phyloP scores from a whole-genome alignment of 30 jellyfish, hydroid and myxozoan genomes.

The Aurelia aurita region DNA sequence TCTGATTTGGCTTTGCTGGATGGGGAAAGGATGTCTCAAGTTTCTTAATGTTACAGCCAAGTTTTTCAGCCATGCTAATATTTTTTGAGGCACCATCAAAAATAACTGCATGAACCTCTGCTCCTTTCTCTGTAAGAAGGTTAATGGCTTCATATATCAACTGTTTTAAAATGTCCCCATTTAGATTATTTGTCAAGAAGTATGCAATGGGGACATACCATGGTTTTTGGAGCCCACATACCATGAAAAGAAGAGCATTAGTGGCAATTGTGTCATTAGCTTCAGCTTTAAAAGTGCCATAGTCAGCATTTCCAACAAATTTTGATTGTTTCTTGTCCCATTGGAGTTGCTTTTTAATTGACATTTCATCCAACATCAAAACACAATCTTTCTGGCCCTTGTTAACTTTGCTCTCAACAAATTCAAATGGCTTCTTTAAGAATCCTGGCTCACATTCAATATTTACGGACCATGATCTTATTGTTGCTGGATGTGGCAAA shows the following conservation, averaged over 20 bases:
- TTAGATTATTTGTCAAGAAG: background rate
- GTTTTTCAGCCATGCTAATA: constrained; percentile 27
- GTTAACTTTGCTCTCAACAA: background rate
- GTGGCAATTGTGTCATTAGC: constrained; percentile 8
- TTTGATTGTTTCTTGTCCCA: constrained; percentile 17
- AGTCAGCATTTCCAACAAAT: constrained; percentile 41
- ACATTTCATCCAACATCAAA: constrained; percentile 23
- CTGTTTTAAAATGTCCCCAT: constrained; percentile 21
- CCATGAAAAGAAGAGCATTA: constrained; percentile 37
- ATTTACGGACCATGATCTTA: constrained; percentile 20
- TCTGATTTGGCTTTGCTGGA: constrained; percentile 16
- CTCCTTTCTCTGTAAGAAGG: constrained; percentile 35
- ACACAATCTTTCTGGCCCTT: constrained; percentile 11
- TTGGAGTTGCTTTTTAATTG: background rate
- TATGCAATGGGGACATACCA: constrained; percentile 54
- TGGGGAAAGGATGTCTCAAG: constrained; percentile 25
- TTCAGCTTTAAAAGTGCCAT: constrained; percentile 37
- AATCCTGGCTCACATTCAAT: constrained; percentile 45
- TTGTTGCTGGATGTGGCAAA: constrained; percentile 44
- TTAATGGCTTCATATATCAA: constrained; percentile 17
- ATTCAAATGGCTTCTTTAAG: background rate
- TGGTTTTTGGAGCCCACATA: constrained; percentile 35
- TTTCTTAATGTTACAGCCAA: constrained; percentile 27
- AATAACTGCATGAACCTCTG: constrained; percentile 25
- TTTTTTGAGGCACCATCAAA: constrained; percentile 48